These are phyloP conservation scores for Tigriopus californicus DNA, from an alignment of 2,888 invertebrate species.

Conservation along the genomic window DNA sequence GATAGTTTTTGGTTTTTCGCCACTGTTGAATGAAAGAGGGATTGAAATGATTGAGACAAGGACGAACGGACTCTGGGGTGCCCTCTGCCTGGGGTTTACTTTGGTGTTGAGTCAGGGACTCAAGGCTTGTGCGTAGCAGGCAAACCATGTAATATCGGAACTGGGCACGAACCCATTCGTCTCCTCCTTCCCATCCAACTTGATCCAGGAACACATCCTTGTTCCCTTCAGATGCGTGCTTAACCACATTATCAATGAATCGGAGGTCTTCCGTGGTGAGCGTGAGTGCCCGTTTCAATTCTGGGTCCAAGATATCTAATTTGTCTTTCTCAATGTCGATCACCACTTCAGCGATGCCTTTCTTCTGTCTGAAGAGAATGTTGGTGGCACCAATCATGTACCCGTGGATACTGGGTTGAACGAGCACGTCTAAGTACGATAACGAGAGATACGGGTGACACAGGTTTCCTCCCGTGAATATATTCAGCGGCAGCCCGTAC, in stretches of 20 bases:
- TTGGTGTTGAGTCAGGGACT: not conserved
- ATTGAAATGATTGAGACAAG: slow-evolving; percentile 58
- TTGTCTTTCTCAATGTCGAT: slow-evolving; percentile 61
- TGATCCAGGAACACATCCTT: slow-evolving; percentile 51
- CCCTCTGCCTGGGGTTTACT: not conserved
- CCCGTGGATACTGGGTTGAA: slow-evolving; percentile 55
- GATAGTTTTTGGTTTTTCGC: slow-evolving; percentile 70
- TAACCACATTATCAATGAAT: slow-evolving; percentile 80
- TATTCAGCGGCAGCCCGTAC: slow-evolving; percentile 26
- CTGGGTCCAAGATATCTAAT: slow-evolving; percentile 61
- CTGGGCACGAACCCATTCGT: slow-evolving; percentile 88
- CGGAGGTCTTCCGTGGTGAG: slow-evolving; percentile 84
- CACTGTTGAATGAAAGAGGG: slow-evolving; percentile 60
- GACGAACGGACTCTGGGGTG: not conserved
- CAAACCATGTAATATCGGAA: slow-evolving; percentile 68
- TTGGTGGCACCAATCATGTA: slow-evolving; percentile 89
- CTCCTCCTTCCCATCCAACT: slow-evolving; percentile 75
- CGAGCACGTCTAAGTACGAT: slow-evolving; percentile 77
- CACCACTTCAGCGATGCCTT: slow-evolving; percentile 73
- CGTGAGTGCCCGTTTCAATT: slow-evolving; percentile 59
- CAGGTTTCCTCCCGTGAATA: slow-evolving; percentile 48
- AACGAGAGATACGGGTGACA: slow-evolving; percentile 89
- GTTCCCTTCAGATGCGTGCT: slow-evolving; percentile 42
- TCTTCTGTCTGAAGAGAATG: slow-evolving; percentile 87
- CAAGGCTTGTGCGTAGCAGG: slow-evolving; percentile 52